Conservation (phyloP, 2,888 invertebrate genomes). For the Hofmannophila pseudospretella region DNA sequence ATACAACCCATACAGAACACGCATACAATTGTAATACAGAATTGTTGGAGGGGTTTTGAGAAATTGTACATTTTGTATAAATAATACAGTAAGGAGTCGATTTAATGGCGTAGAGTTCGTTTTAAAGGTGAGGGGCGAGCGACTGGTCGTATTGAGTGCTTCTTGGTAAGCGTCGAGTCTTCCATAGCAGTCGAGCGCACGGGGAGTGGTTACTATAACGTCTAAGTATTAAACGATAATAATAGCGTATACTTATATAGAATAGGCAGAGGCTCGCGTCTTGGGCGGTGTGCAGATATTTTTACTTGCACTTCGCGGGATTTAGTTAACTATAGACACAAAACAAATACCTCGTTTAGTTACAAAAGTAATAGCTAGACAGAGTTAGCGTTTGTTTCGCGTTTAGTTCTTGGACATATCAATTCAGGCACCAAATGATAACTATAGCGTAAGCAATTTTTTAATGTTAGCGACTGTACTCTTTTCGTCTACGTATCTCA, state of each 20-base stretch:
- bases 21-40: constrained; percentile 35
- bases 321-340: constrained; percentile 59
- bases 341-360: constrained; percentile 75
- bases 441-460: constrained; percentile 69
- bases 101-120: constrained; percentile 59
- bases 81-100: constrained; percentile 70
- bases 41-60: constrained; percentile 59
- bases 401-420: constrained; percentile 74
- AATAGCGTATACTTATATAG: constrained; percentile 73
- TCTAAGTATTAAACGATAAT: constrained; percentile 76
- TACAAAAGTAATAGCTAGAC: constrained; percentile 66
- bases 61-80: constrained; percentile 75
- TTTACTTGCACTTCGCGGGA: constrained; percentile 54
- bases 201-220: constrained; percentile 63
- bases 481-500: constrained; percentile 28
- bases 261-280: constrained; percentile 53
- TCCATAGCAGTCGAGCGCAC: constrained; percentile 74
- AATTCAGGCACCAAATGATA: constrained; percentile 75
- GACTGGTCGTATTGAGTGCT: constrained; percentile 73
- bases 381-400: constrained; percentile 65
- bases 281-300: constrained; percentile 46
- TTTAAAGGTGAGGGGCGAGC: constrained; percentile 58
- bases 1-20: constrained; percentile 41
- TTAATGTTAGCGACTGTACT: constrained; percentile 55
- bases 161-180: constrained; percentile 74